A percentile compares a stretch with the other conserved stretches of the same genome.
Evolutionary conservation across 2,888 invertebrate genomes (phyloP).

Genomic region (Drosophila austrosaltans): DNA sequence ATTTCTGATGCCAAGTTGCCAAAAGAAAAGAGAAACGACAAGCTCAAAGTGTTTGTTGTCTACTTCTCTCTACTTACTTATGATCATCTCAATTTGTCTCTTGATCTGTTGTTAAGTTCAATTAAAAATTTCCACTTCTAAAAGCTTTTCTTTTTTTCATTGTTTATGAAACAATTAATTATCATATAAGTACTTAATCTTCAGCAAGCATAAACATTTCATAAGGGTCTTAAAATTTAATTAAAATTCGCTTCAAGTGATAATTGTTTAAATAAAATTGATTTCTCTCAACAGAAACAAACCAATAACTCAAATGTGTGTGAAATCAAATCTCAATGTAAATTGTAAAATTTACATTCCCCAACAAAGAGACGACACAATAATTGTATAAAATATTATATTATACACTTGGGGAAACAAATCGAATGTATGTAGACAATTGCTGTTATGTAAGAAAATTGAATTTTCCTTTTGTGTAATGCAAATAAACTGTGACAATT

Average conservation of each 20-base stretch:
- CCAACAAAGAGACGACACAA: slow-evolving; percentile 4
- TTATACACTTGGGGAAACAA: not conserved
- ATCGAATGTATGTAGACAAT: not conserved
- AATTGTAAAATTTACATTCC: slow-evolving; percentile 13
- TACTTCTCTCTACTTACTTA: not conserved
- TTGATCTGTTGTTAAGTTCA: no score
- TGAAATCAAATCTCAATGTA: slow-evolving; percentile 26
- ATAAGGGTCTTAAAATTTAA: slow-evolving; percentile 51
- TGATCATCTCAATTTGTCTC: no score
- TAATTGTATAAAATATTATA: not conserved
- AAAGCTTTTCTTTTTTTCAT: not conserved
- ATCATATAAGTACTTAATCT: not conserved
- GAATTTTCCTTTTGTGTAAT: slow-evolving; percentile 13
- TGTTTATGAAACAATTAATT: slow-evolving; percentile 4
- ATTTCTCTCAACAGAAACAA: slow-evolving; percentile 16
- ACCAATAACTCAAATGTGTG: not conserved
- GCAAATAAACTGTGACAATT: slow-evolving; percentile 2
- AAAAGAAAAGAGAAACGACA: not conserved
- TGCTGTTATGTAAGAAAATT: slow-evolving; percentile 15
- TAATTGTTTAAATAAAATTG: slow-evolving; percentile 33
- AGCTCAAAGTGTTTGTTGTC: not conserved
- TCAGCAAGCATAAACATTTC: slow-evolving; percentile 1
- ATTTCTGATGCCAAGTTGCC: slow-evolving; percentile 16
- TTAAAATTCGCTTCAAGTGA: slow-evolving; percentile 46
- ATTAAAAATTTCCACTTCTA: not conserved